Evolutionary conservation across 2,797 vertebrate genomes (phyloP).

Genomic region (Sebastolobus alascanus): DNA sequence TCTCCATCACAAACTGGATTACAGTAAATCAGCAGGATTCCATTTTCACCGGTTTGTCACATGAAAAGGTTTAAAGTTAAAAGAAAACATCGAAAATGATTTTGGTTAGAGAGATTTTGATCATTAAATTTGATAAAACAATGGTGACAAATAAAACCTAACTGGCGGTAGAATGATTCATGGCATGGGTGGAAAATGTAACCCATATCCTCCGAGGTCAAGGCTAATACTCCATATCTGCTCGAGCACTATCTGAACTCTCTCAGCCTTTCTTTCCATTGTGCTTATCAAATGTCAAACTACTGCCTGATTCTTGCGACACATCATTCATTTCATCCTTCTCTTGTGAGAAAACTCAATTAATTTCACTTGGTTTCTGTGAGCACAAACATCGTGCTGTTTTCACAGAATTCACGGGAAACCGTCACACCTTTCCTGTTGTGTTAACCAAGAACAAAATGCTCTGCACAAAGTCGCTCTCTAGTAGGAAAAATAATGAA

Average conservation of each 20-base stretch:
- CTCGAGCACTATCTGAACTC: background rate
- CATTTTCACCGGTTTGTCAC: background rate
- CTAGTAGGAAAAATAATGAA: background rate
- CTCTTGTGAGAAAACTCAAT: background rate
- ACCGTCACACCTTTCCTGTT: slow-evolving; percentile 6
- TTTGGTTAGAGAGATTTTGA: background rate
- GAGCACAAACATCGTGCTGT: background rate
- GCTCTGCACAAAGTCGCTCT: background rate
- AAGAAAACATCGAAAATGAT: background rate
- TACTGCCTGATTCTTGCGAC: background rate
- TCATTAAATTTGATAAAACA: background rate
- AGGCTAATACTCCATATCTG: slow-evolving; percentile 1
- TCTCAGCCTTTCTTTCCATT: background rate
- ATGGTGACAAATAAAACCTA: background rate
- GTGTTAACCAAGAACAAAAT: background rate
- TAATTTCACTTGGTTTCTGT: background rate
- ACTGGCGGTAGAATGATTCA: background rate
- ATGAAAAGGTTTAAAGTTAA: background rate
- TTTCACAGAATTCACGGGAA: slow-evolving; percentile 2
- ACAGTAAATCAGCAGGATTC: background rate
- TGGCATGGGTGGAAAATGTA: background rate
- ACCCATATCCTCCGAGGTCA: background rate
- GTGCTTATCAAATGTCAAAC: slow-evolving; percentile 20
- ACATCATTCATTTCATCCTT: background rate
- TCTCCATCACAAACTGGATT: slow-evolving; percentile 14